Base-by-base conservation (phyloP, 2,888 invertebrate species). In the Chydorus sphaericus region DNA sequence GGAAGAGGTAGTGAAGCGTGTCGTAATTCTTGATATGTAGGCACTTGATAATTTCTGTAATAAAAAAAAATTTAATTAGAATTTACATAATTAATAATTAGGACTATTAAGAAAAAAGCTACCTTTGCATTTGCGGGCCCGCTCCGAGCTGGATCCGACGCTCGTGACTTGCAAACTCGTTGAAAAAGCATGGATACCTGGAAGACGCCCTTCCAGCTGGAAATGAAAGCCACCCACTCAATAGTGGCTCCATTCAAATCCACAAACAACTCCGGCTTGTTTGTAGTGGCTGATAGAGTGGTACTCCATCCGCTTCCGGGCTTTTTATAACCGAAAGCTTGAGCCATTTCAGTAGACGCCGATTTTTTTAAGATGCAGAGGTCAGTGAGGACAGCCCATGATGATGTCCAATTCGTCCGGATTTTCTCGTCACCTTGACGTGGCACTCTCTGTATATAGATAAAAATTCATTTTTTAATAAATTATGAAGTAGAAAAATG, bases 11-110 rank as follows among this genome's bases (percentile, higher is more conserved):
- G 64, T 83, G 81, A 44, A 94, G 75, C 1, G 92, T 93, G 60
- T 85, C 83, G 59, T 80, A 77, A 72, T 93, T 88, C 61, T 85
- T 80, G 61, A 73, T 74, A 4, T 87, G 85, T 61, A 91, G 71
- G 31, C 75, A 71, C 57, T 76, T 75, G 23, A 84, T 72, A 58
- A 77, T 70, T 44, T 77, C 76, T 57, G 36, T 44, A 29, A 29
- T 31, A 55, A 50, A 57, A 54, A 57, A 38, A 31, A 67, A 67
- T 71, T 67, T 78, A 58, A 75, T 73, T 39, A 71, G 71, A 55
- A 71, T 71, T 65, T 72, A 69, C 44, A 73, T 72, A 63, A 64
- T 65, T 59, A 50, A 64, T 61, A n/a, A 31, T 58, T 10, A 11
- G 23, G 31, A 29, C 3, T 48, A 33, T 14, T 62, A 60, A 16